Conservation (phyloP, 2,113 vertebrate species). For the Colossoma macropomum region DNA sequence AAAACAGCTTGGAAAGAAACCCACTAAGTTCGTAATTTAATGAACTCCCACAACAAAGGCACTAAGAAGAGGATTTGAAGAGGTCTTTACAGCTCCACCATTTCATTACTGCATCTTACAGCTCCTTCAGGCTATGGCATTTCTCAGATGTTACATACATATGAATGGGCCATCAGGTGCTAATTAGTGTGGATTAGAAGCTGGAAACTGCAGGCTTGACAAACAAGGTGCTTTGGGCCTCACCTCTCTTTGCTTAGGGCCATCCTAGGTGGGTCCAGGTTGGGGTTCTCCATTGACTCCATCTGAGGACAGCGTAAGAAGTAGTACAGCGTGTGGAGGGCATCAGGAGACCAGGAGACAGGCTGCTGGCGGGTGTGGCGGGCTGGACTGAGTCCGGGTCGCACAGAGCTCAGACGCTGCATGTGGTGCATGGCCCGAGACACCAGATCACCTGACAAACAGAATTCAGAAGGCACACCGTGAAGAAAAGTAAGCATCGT, state of each 20-base stretch:
- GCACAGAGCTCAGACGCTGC: conserved; percentile 88
- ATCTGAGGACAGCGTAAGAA: conserved; percentile 98
- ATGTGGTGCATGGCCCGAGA: conserved; percentile 98
- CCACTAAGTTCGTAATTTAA: conserved; percentile 23
- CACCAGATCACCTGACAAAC: conserved; percentile 89
- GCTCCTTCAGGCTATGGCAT: conserved; percentile 34
- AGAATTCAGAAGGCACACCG: not conserved
- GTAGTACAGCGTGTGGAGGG: conserved; percentile 98
- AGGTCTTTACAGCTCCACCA: conserved; percentile 25
- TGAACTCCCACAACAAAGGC: conserved; percentile 37
- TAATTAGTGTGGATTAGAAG: conserved; percentile 49
- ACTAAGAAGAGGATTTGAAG: conserved; percentile 14
- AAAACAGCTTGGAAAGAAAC: conserved; percentile 25
- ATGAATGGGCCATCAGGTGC: conserved; percentile 46
- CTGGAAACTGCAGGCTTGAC: not conserved
- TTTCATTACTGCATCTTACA: conserved; percentile 46
- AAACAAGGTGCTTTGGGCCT: conserved; percentile 30
- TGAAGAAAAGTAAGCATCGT: not conserved
- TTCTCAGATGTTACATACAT: conserved; percentile 40
- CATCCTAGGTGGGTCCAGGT: conserved; percentile 97
- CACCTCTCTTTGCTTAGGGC: conserved; percentile 95
- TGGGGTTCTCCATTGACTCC: conserved; percentile 99
- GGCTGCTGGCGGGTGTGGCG: conserved; percentile 88
- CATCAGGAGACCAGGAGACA: conserved; percentile 94
- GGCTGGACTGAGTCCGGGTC: conserved; percentile 87